Base-by-base conservation (phyloP, 2,113 vertebrate genomes). In the Onychorhynchus coronatus region DNA sequence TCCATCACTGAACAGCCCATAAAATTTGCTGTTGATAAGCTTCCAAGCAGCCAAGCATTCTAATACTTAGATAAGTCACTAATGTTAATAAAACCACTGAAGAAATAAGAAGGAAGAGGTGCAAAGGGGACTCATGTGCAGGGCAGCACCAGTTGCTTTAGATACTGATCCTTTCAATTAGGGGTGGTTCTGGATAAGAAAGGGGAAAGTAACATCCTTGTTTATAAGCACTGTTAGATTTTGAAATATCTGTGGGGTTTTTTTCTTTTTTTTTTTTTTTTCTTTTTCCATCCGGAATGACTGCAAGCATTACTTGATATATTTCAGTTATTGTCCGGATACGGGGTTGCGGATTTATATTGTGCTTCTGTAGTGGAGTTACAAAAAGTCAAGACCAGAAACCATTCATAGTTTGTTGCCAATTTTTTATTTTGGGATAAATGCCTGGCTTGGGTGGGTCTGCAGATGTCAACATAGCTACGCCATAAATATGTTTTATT, bases 21-120 rank as follows among this genome's bases (percentile, higher is more conserved):
- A 97, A 97, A 97, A 97, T 96, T 94, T 88, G 92, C 87, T 30
- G 94, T 95, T 97, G 97, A 97, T 97, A 96, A 97, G 96, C 92
- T 94, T 89, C 89, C 87, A 87, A 91, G 92, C 76, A 95, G 90
- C 58, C 72, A 92, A 89, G 68, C 93, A 90, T 89, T 96, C 83
- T 96, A 89, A 91, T 91, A 88, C 94, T 88, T 88, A 96, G 97
- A 97, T 96, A 94, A 95, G 95, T 95, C 92, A 93, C 96, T 97
- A 94, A 97, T 93, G 96, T 96, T 96, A 92, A 92, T 94, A 93
- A 92, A 94, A 82, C 65, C 78, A 59, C 70, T 59, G 66, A 95
- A 91, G 87, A 95, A 91, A 95, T 65, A 81, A 95, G 94, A 89
- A 86, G 76, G 77, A 82, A 88, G 75, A 93, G 81, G 94, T 72